These are phyloP conservation scores for Lordiphosa mommai DNA, from an alignment of 1,140 invertebrate species.

Conservation along the genomic window DNA sequence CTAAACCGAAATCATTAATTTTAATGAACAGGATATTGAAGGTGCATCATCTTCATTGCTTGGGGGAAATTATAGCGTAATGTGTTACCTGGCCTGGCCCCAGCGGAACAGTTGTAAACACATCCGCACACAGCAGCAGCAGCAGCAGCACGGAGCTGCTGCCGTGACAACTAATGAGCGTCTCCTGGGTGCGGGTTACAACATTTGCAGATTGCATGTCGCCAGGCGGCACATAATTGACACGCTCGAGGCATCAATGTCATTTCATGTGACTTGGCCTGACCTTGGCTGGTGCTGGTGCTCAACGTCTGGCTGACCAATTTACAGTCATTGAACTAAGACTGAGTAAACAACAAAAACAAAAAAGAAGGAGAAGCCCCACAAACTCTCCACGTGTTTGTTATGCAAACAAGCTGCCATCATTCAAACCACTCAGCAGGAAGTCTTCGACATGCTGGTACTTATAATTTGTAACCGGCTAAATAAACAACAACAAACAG, in stretches of 20 bases:
- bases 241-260: constrained; percentile 37
- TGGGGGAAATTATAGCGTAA: constrained; percentile 8
- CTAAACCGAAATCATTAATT: constrained; percentile 59
- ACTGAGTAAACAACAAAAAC: too few relatives aligned
- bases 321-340: constrained; percentile 45
- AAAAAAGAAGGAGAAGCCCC: too few relatives aligned
- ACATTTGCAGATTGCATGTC: constrained; percentile 44
- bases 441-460: constrained; percentile 62
- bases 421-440: constrained; percentile 33
- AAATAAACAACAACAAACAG: constrained; percentile 51
- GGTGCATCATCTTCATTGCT: constrained; percentile 24
- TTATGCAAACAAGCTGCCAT: constrained; percentile 64
- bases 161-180: constrained; percentile 53
- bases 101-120: constrained; percentile 9
- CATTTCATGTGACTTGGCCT: constrained; percentile 1
- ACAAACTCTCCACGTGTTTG: constrained; percentile 30
- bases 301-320: constrained; percentile 26
- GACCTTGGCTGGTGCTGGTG: constrained; percentile 53
- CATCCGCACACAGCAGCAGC: constrained; percentile 2
- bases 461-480: constrained; percentile 67
- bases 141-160: constrained; percentile 1
- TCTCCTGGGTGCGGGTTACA: constrained; percentile 43
- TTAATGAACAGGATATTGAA: constrained; percentile 65
- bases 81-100: constrained; percentile 1
- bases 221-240: constrained; percentile 44